Evolutionary conservation across 1,140 invertebrate genomes (phyloP).

Genomic region (Cyclina sinensis): DNA sequence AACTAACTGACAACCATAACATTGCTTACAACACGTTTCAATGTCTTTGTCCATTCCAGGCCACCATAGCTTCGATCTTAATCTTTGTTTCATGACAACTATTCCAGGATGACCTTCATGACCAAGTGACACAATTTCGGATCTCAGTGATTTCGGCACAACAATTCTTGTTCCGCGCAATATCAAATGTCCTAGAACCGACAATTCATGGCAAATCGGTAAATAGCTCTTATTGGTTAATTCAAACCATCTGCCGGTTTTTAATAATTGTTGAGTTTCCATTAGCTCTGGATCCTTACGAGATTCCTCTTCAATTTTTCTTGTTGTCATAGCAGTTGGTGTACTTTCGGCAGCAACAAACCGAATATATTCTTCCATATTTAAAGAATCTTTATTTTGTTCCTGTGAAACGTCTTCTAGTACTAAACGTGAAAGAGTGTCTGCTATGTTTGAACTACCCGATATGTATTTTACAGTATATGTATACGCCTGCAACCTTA

Average conservation of each 20-base stretch:
- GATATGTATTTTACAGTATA: slow-evolving; percentile 67
- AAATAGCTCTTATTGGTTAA: not conserved
- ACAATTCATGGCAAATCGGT: not conserved
- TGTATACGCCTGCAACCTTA: slow-evolving; percentile 71
- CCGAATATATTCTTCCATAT: slow-evolving; percentile 17
- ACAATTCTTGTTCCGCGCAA: not conserved
- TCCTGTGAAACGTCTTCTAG: not conserved
- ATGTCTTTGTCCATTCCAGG: slow-evolving; percentile 24
- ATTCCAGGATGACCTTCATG: slow-evolving; percentile 24
- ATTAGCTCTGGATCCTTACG: not conserved
- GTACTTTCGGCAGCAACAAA: slow-evolving; percentile 47
- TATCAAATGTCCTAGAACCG: not conserved
- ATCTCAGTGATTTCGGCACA: not conserved
- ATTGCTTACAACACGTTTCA: slow-evolving; percentile 12
- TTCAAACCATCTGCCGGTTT: not conserved
- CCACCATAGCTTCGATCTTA: not conserved
- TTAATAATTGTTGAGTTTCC: not conserved
- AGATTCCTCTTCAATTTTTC: not conserved
- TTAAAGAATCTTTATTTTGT: too few relatives aligned
- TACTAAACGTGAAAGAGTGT: slow-evolving; percentile 69
- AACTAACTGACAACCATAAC: slow-evolving; percentile 4
- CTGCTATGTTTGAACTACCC: slow-evolving; percentile 71
- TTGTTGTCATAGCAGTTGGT: slow-evolving; percentile 53
- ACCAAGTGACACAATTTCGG: not conserved
- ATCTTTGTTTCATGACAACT: slow-evolving; percentile 14